phyloP scores from a whole-genome alignment of 2,797 vertebrate species.

The Gymnocypris eckloni region DNA sequence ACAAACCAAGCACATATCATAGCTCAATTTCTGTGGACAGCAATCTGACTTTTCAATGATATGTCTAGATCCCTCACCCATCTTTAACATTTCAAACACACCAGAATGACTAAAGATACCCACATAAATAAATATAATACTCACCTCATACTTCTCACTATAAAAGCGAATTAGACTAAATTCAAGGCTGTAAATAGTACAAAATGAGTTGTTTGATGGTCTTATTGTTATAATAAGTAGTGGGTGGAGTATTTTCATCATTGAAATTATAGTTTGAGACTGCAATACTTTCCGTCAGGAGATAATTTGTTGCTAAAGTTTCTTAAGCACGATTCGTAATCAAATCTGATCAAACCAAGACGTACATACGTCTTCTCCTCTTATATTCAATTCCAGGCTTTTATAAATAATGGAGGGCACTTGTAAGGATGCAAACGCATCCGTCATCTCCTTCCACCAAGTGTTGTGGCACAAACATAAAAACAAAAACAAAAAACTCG shows the following conservation, averaged over 20 bases:
- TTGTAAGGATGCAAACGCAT: background rate
- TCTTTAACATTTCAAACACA: background rate
- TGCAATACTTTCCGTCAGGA: background rate
- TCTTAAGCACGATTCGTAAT: background rate
- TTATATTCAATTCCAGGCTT: background rate
- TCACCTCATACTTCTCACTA: background rate
- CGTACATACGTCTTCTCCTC: background rate
- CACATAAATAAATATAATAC: background rate
- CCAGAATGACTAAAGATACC: background rate
- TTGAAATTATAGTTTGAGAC: background rate
- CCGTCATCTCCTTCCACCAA: background rate
- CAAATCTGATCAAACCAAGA: background rate
- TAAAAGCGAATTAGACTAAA: background rate
- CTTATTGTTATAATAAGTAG: background rate
- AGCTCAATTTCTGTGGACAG: constrained; percentile 1
- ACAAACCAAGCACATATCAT: background rate
- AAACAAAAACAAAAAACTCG: background rate
- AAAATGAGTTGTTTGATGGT: background rate
- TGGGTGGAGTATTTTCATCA: background rate
- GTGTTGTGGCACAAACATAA: background rate
- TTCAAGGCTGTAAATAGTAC: background rate
- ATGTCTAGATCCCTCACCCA: background rate
- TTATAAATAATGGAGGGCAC: background rate
- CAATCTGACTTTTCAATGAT: background rate
- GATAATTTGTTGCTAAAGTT: background rate